A percentile compares a stretch with the other conserved stretches of the same genome.
phyloP scores from a whole-genome alignment of 2,113 vertebrate species.

The Isichthys henryi region DNA sequence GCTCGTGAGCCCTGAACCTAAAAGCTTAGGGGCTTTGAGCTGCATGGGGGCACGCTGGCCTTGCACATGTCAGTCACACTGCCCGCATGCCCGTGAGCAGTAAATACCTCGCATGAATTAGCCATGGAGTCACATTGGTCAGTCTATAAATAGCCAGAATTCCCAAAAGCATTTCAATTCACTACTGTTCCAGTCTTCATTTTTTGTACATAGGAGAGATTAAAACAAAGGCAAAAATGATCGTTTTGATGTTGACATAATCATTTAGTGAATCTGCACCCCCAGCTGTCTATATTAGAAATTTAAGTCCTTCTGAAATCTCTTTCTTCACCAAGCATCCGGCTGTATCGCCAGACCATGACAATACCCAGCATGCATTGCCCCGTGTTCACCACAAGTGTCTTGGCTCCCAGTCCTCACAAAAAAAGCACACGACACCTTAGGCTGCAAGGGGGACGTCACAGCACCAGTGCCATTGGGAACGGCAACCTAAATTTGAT shows the following conservation, averaged over 20 bases:
- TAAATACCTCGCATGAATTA: constrained; percentile 13
- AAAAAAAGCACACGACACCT: too few species aligned
- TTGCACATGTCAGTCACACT: background rate
- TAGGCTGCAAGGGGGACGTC: too few species aligned
- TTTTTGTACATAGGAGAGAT: background rate
- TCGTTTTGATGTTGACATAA: background rate
- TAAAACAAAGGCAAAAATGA: background rate
- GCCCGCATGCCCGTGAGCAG: background rate
- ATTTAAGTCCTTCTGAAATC: background rate
- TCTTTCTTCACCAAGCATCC: background rate
- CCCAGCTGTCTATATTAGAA: background rate
- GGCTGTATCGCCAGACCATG: background rate
- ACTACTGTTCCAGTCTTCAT: background rate
- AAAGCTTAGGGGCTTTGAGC: background rate
- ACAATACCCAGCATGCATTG: background rate
- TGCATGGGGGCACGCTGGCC: background rate
- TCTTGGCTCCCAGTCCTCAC: too few species aligned
- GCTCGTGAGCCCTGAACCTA: background rate
- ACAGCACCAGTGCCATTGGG: too few species aligned
- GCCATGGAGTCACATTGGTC: background rate
- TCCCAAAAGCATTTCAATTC: background rate
- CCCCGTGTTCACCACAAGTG: too few species aligned
- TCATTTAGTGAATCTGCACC: background rate
- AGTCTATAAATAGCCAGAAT: background rate
- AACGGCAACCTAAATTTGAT: too few species aligned